Evolutionary conservation across 2,113 vertebrate species (phyloP), one percentile per base, ranked within the genome.

Genomic region (Notiomystis cincta): DNA sequence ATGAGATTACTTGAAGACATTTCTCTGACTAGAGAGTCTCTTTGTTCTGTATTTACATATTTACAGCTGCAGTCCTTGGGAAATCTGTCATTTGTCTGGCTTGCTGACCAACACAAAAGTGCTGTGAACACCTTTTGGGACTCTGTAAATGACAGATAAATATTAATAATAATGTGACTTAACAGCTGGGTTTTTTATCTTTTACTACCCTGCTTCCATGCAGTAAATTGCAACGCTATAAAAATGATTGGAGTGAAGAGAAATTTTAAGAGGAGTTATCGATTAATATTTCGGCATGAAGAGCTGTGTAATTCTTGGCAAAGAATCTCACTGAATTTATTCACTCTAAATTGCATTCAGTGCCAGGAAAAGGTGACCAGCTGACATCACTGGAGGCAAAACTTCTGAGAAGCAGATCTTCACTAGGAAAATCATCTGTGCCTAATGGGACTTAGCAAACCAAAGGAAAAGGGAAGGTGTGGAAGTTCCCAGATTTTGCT

Each of bases 91-190:
- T 20, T 14, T 7, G 1, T 13, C 65, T 89, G 81, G 50, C 47
- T 50, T 27, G 67, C 79, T 73, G 60, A 90, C 82, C 66, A 61
- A 53, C 15, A 73, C 35, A 23, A 85, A 95, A 95, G 44, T 83
- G 90, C 58, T 96, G 75, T 70, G 92, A 62, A 88, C 70, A 96
- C 58, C 42, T 88, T 95, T 56, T 56, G 20, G 56, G 78, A 54
- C 79, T 83, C 95, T 96, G 90, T 38, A 93, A 96, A 47, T 88
- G 93, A 48, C 67, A 96, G 92, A 96, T 93, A 95, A 93, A 88
- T 89, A 92, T 84, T 95, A 94, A 86, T 64, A 96, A 77, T 67
- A 86, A 77, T 16, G 47, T 12, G 27, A 66, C 37, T 66, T 91
- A 96, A 93, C 79, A 88, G 75, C 67, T 90, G 67, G 0, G 28